These are phyloP conservation scores for Psilopsiagon aurifrons DNA, from an alignment of 2,113 vertebrate species.

Conservation along the genomic window DNA sequence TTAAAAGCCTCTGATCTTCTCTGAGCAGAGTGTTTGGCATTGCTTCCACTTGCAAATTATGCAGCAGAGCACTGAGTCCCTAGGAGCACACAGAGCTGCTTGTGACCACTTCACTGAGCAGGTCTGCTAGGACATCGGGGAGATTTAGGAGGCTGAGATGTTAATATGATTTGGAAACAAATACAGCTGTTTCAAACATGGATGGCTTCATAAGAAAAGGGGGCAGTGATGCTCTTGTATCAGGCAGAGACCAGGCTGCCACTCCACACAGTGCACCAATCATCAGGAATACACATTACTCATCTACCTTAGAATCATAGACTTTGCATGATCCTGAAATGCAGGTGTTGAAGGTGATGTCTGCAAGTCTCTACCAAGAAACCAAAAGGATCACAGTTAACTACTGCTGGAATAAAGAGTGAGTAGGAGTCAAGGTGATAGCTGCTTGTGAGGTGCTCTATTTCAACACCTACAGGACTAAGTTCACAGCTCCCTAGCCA, in stretches of 20 bases:
- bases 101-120: fast-evolving
- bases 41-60: background rate
- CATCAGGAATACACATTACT: fast-evolving
- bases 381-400: background rate
- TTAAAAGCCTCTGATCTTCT: background rate
- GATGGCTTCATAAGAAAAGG: background rate
- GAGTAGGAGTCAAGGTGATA: background rate
- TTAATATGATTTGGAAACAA: background rate
- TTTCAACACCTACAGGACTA: background rate
- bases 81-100: background rate
- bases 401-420: background rate
- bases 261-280: fast-evolving
- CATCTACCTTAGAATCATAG: background rate
- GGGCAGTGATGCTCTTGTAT: background rate
- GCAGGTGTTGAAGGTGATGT: background rate
- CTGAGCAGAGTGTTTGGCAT: background rate
- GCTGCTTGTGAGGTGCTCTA: background rate
- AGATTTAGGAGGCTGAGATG: background rate
- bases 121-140: background rate
- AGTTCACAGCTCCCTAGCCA: background rate
- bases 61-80: background rate
- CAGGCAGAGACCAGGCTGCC: fast-evolving
- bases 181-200: background rate
- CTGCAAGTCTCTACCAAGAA: background rate
- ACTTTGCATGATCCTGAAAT: background rate